Percentiles rank a stretch among this genome's conserved stretches.
phyloP scores from a whole-genome alignment of 2,888 invertebrate genomes.

The Callyntrura sp. region DNA sequence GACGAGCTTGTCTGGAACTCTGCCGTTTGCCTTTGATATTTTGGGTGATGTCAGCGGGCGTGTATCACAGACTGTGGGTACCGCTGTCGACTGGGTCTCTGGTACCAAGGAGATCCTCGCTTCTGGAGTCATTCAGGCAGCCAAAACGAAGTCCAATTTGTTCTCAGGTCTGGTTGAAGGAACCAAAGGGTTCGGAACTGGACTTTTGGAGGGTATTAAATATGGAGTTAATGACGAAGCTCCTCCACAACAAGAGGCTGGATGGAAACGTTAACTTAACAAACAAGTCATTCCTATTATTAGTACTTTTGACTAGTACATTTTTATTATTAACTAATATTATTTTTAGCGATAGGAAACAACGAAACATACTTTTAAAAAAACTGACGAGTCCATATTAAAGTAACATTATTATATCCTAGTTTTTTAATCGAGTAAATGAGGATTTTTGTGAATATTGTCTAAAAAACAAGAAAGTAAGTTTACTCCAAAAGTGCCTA shows the following conservation, averaged over 20 bases:
- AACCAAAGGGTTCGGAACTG: constrained; percentile 84
- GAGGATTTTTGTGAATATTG: constrained; percentile 39
- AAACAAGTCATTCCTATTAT: constrained; percentile 76
- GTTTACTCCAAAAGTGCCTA: not conserved
- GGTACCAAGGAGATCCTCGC: constrained; percentile 84
- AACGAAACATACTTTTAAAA: constrained; percentile 7
- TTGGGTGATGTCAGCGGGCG: constrained; percentile 84
- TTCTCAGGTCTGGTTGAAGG: constrained; percentile 84
- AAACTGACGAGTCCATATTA: constrained; percentile 64
- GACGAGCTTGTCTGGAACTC: constrained; percentile 84
- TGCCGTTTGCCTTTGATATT: constrained; percentile 84
- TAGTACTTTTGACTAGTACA: constrained; percentile 68
- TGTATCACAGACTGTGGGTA: constrained; percentile 84
- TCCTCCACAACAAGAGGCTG: constrained; percentile 81
- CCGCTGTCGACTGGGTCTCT: constrained; percentile 84
- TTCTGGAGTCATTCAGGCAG: constrained; percentile 84
- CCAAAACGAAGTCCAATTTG: constrained; percentile 84
- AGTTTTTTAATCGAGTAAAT: constrained; percentile 7
- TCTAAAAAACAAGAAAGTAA: not conserved
- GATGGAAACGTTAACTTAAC: constrained; percentile 78
- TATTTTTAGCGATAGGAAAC: constrained; percentile 43
- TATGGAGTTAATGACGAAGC: constrained; percentile 84
- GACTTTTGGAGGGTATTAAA: constrained; percentile 83
- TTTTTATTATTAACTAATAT: constrained; percentile 65
- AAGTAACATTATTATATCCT: constrained; percentile 44